phyloP scores from a whole-genome alignment of 2,113 vertebrate species.

The Crocuta crocuta region DNA sequence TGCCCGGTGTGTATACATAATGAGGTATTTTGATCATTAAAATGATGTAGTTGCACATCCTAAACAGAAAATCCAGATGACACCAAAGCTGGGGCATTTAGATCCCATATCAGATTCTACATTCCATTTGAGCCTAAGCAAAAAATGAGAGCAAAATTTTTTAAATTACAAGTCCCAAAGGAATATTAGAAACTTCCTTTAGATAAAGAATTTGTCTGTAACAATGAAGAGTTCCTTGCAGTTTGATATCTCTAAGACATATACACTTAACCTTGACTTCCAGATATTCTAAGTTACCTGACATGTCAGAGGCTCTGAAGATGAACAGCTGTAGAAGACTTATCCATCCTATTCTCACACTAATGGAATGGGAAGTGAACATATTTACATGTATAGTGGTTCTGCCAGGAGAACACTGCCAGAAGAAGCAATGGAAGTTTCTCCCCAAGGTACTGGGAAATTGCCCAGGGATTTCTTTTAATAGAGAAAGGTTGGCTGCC shows the following conservation, averaged over 20 bases:
- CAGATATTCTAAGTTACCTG: constrained; percentile 14
- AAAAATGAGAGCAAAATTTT: neutral
- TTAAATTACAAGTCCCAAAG: neutral
- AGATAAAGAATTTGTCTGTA: neutral
- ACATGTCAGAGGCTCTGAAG: neutral
- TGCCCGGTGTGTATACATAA: neutral
- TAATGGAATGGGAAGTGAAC: neutral
- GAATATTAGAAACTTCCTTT: neutral
- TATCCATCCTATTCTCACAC: neutral
- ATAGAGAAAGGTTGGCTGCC: neutral
- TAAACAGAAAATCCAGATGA: constrained; percentile 29
- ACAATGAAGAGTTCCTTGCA: neutral
- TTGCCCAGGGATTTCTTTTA: neutral
- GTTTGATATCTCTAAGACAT: neutral
- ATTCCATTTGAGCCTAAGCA: neutral
- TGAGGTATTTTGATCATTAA: neutral
- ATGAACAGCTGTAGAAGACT: neutral
- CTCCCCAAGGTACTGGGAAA: neutral
- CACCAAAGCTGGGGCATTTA: neutral
- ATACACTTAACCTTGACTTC: neutral
- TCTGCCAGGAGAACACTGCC: constrained; percentile 1
- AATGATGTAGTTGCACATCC: neutral
- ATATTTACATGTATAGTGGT: neutral
- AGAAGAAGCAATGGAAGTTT: neutral
- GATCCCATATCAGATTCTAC: neutral